These are phyloP conservation scores for Villa cingulata DNA, from an alignment of 2,888 invertebrate genomes.

Conservation along the genomic window DNA sequence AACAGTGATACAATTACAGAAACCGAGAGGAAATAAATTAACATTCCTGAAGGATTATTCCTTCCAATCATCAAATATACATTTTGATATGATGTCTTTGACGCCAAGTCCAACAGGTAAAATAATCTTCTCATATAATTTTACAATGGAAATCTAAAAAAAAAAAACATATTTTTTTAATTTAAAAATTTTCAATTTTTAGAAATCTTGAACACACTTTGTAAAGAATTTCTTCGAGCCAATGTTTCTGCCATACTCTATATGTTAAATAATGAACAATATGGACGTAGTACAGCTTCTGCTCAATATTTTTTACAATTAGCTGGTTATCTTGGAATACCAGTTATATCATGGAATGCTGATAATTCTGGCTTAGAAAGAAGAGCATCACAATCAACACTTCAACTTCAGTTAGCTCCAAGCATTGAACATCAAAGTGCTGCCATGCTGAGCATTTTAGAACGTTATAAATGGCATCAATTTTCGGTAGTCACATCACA, in stretches of 20 bases:
- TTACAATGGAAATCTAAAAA: too few species aligned
- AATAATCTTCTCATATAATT: conserved; percentile 16
- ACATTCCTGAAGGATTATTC: conserved; percentile 49
- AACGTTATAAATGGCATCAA: conserved; percentile 92
- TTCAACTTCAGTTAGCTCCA: conserved; percentile 88
- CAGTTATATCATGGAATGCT: conserved; percentile 95
- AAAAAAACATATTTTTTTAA: conserved; percentile 3
- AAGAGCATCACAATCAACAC: conserved; percentile 71
- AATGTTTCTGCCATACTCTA: conserved; percentile 88
- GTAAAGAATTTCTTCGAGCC: conserved; percentile 75
- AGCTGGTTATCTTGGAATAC: conserved; percentile 87
- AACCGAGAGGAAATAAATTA: conserved; percentile 42
- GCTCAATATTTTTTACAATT: conserved; percentile 89
- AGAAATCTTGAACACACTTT: conserved; percentile 79
- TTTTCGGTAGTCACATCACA: conserved; percentile 88
- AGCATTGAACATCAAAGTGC: conserved; percentile 89
- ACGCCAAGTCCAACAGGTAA: conserved; percentile 65
- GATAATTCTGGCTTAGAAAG: conserved; percentile 83
- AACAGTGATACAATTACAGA: conserved; percentile 45
- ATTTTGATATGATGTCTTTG: conserved; percentile 51
- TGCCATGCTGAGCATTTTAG: conserved; percentile 88
- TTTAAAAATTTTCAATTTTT: too few species aligned
- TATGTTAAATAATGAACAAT: conserved; percentile 90
- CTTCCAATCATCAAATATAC: conserved; percentile 49
- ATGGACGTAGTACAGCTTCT: conserved; percentile 83